phyloP scores from a whole-genome alignment of 2,888 invertebrate species.

The Polylopha cassiicola region DNA sequence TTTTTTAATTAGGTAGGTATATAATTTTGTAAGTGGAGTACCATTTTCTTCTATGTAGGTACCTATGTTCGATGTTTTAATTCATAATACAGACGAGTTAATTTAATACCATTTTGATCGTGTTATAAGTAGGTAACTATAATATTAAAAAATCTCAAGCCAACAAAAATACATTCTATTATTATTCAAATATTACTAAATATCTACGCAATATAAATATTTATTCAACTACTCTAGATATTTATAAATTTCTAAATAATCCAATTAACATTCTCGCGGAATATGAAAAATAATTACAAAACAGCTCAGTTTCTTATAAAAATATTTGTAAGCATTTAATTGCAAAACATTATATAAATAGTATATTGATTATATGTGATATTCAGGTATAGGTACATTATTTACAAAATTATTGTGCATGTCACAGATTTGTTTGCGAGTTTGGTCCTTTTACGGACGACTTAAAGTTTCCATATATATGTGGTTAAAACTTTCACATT shows the following conservation, averaged over 20 bases:
- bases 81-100: too few species aligned
- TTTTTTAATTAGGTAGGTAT: too few species aligned
- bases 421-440: conserved; percentile 66
- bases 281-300: conserved; percentile 10
- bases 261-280: conserved; percentile 4
- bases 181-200: too few species aligned
- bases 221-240: conserved; percentile 4
- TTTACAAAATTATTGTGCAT: conserved; percentile 72
- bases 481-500: conserved; percentile 9
- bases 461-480: conserved; percentile 20
- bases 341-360: conserved; percentile 21
- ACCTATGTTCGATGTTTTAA: too few species aligned
- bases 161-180: too few species aligned
- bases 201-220: too few species aligned
- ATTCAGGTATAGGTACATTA: conserved; percentile 32
- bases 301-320: conserved; percentile 23
- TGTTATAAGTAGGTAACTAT: too few species aligned
- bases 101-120: too few species aligned
- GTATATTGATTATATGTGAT: conserved; percentile 25
- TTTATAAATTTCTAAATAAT: not conserved
- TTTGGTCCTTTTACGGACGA: conserved; percentile 53
- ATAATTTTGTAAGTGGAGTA: too few species aligned
- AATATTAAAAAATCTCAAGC: too few species aligned
- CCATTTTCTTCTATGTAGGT: too few species aligned
- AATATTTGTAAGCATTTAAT: conserved; percentile 20